phyloP scores from a whole-genome alignment of 1,140 invertebrate species.

The Lineus longissimus region DNA sequence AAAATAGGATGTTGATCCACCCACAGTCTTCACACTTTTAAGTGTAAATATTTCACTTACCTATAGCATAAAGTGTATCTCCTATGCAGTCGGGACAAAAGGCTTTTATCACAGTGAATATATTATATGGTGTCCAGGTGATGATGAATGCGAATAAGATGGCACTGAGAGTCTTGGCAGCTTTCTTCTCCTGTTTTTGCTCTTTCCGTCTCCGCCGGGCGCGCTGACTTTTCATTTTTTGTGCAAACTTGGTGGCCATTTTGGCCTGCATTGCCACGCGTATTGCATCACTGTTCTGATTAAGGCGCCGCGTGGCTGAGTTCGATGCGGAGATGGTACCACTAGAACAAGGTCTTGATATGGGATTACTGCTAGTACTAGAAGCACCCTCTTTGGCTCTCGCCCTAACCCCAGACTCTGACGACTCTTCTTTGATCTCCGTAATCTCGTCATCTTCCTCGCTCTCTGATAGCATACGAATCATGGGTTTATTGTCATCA shows the following conservation, averaged over 20 bases:
- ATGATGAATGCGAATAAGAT: constrained; percentile 96
- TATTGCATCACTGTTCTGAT: constrained; percentile 26
- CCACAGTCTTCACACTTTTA: too few relatives aligned
- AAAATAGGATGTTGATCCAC: too few relatives aligned
- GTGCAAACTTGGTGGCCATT: constrained; percentile 35
- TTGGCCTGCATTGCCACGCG: constrained; percentile 40
- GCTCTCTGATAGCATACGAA: constrained; percentile 26
- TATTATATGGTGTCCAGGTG: constrained; percentile 99
- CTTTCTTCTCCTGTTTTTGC: constrained; percentile 95
- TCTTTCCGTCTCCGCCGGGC: constrained; percentile 73
- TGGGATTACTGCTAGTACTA: background rate
- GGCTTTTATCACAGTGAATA: constrained; percentile 58
- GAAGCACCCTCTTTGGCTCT: background rate
- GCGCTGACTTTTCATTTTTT: constrained; percentile 29
- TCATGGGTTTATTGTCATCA: constrained; percentile 19
- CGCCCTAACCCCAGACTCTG: background rate
- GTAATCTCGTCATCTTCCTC: constrained; percentile 19
- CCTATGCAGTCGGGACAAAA: constrained; percentile 49
- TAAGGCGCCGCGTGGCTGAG: constrained; percentile 20
- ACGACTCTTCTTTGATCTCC: background rate
- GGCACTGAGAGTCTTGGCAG: constrained; percentile 93
- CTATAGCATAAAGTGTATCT: constrained; percentile 32
- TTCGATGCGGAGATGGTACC: constrained; percentile 14
- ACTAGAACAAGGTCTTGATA: background rate
- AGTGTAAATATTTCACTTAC: constrained; percentile 27